phyloP scores from a whole-genome alignment of 2,888 invertebrate genomes.

The Metopia argyrocephala region DNA sequence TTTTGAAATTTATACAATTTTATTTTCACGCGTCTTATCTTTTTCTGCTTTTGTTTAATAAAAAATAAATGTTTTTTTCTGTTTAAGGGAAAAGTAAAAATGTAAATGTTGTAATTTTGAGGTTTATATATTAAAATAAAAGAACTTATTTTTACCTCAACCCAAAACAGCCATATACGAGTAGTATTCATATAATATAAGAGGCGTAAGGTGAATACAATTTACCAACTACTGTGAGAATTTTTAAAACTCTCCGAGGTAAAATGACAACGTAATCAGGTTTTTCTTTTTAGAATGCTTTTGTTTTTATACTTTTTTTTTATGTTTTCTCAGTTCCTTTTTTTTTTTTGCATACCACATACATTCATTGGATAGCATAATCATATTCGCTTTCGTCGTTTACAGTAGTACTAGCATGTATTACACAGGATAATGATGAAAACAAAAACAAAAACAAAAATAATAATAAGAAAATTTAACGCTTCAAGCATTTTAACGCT shows the following conservation, averaged over 20 bases:
- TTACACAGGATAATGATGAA: conserved; percentile 6
- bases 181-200: neutral
- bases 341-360: too few species aligned
- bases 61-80: neutral
- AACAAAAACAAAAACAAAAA: too few species aligned
- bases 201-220: conserved; percentile 12
- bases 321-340: conserved; percentile 4
- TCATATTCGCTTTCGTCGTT: neutral
- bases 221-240: neutral
- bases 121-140: conserved; percentile 1
- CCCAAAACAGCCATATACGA: too few species aligned
- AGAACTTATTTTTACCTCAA: too few species aligned
- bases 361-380: neutral
- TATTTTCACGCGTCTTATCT: conserved; percentile 19
- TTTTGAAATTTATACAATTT: conserved; percentile 31
- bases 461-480: conserved; percentile 49
- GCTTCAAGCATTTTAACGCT: conserved; percentile 56
- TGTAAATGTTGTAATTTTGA: neutral
- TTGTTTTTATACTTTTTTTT: neutral
- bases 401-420: neutral
- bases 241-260: conserved; percentile 28
- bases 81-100: neutral
- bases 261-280: conserved; percentile 42
- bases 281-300: conserved; percentile 6
- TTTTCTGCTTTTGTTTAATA: neutral